Conservation (phyloP, 2,113 vertebrate species). For the Alexandromys fortis region DNA sequence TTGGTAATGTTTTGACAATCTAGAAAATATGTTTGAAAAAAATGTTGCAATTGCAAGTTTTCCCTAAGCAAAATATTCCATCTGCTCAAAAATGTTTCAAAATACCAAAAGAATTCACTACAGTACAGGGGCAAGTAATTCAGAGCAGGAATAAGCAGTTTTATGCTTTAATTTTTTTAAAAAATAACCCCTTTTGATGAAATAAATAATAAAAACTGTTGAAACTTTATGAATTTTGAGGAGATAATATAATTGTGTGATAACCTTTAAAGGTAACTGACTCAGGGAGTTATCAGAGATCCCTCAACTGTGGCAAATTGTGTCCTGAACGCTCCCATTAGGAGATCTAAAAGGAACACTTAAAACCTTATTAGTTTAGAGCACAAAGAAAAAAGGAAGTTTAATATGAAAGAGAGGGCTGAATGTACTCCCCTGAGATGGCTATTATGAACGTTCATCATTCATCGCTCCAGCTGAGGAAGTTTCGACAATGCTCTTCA, state of each 20-base stretch:
- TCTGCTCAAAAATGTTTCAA: constrained; percentile 68
- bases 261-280: constrained; percentile 77
- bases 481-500: constrained; percentile 63
- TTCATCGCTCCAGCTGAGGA: neutral
- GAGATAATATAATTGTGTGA: constrained; percentile 29
- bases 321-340: constrained; percentile 56
- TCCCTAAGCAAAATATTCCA: constrained; percentile 67
- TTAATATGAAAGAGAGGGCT: constrained; percentile 39
- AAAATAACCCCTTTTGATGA: constrained; percentile 36
- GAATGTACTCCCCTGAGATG: constrained; percentile 38
- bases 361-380: constrained; percentile 65
- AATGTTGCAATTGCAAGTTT: constrained; percentile 67
- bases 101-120: constrained; percentile 52
- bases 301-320: constrained; percentile 52
- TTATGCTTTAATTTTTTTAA: constrained; percentile 44
- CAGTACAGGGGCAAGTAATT: neutral
- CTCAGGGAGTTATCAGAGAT: constrained; percentile 59
- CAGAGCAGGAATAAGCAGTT: neutral
- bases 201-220: constrained; percentile 54
- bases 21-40: constrained; percentile 65
- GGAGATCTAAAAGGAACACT: constrained; percentile 55
- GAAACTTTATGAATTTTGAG: constrained; percentile 55
- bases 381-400: constrained; percentile 40
- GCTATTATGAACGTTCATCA: constrained; percentile 66
- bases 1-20: constrained; percentile 75